These are phyloP conservation scores for Tachina grossa DNA, from an alignment of 2,888 invertebrate species.

Conservation along the genomic window DNA sequence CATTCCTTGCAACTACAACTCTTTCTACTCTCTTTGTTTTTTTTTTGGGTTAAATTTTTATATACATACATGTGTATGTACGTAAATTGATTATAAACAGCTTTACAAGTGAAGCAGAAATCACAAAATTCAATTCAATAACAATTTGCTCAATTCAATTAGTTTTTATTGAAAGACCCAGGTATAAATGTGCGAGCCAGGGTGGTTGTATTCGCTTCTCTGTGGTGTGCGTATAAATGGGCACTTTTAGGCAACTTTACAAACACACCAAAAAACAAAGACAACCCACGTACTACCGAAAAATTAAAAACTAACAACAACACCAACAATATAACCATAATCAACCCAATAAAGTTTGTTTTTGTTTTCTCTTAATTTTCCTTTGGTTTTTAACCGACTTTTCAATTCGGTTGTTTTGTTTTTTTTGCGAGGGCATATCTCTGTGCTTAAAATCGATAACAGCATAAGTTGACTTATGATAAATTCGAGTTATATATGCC, in stretches of 20 bases:
- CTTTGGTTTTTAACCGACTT: too few relatives aligned
- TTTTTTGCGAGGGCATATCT: too few relatives aligned
- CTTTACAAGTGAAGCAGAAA: conserved; percentile 25
- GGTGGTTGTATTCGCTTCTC: neutral
- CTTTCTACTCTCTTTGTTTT: neutral
- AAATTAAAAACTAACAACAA: neutral
- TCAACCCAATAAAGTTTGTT: conserved; percentile 7
- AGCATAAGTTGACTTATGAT: too few relatives aligned
- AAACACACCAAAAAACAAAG: conserved; percentile 14
- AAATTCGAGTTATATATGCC: too few relatives aligned
- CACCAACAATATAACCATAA: conserved; percentile 9
- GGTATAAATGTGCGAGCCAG: neutral
- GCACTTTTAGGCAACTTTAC: conserved; percentile 16
- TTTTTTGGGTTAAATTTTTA: conserved; percentile 1
- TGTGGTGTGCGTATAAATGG: neutral
- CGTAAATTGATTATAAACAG: conserved; percentile 54
- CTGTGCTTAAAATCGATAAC: too few relatives aligned
- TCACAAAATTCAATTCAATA: conserved; percentile 58
- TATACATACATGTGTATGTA: too few relatives aligned
- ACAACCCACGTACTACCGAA: conserved; percentile 21
- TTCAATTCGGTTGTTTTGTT: too few relatives aligned
- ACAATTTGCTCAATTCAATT: conserved; percentile 50
- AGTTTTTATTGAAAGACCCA: neutral
- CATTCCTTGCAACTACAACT: neutral
- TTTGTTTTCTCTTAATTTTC: neutral